Evolutionary conservation across 2,797 vertebrate species (phyloP).

Genomic region (Miichthys miiuy): DNA sequence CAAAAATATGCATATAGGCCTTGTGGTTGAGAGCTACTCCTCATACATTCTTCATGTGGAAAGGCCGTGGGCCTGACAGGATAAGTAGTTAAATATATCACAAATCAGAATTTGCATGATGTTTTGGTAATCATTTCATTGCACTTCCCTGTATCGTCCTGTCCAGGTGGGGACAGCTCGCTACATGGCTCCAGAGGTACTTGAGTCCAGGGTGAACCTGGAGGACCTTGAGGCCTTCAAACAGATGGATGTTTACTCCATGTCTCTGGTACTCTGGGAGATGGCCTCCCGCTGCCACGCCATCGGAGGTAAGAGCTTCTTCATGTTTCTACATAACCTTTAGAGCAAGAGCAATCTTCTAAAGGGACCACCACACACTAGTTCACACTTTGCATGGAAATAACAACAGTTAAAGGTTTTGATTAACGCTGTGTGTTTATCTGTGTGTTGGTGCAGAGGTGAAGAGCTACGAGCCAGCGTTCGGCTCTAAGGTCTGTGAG

Average conservation of each 20-base stretch:
- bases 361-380: no score
- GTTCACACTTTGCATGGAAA: not conserved
- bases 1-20: no score
- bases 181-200: conserved; percentile 94
- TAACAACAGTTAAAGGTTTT: not conserved
- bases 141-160: not conserved
- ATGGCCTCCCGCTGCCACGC: conserved; percentile 90
- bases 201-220: conserved; percentile 93
- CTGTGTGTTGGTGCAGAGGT: conserved; percentile 80
- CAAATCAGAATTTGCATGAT: not conserved
- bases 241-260: conserved; percentile 95
- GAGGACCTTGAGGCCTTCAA: conserved; percentile 94
- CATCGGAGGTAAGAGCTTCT: conserved; percentile 83
- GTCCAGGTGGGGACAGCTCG: conserved; percentile 91
- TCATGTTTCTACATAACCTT: not conserved
- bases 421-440: not conserved
- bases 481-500: conserved; percentile 90
- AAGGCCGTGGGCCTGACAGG: no score
- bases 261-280: conserved; percentile 93
- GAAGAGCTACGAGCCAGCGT: conserved; percentile 90
- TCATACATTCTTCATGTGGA: no score
- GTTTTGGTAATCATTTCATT: not conserved
- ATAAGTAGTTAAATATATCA: not conserved
- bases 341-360: not conserved
- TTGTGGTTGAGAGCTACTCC: no score